Percentiles rank a stretch among this genome's conserved stretches.
phyloP scores from a whole-genome alignment of 2,888 invertebrate species.

The Campoplex nolae region DNA sequence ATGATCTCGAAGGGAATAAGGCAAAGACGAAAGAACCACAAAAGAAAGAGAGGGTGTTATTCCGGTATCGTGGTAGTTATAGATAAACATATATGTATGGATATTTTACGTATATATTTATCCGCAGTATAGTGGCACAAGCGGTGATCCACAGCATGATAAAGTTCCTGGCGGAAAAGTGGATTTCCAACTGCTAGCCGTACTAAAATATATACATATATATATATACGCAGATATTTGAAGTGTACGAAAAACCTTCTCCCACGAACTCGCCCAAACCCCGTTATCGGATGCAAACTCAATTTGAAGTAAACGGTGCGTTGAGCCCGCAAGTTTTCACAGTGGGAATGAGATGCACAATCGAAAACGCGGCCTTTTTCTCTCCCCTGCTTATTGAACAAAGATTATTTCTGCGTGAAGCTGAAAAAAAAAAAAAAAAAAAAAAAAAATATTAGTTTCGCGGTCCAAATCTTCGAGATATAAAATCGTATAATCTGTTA shows the following conservation, averaged over 20 bases:
- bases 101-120: not conserved
- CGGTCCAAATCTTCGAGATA: too few species aligned
- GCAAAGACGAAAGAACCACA: slow-evolving; percentile 23
- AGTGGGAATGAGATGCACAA: slow-evolving; percentile 14
- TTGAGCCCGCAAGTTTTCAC: slow-evolving; percentile 48
- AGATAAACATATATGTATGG: not conserved
- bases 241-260: slow-evolving; percentile 33
- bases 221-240: slow-evolving; percentile 58
- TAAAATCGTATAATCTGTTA: too few species aligned
- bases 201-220: slow-evolving; percentile 24
- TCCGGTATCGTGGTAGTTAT: slow-evolving; percentile 35
- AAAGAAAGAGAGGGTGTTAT: slow-evolving; percentile 44
- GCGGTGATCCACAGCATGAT: slow-evolving; percentile 63
- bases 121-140: slow-evolving; percentile 19
- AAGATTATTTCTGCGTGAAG: too few species aligned
- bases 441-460: too few species aligned
- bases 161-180: slow-evolving; percentile 70
- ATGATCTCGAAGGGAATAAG: slow-evolving; percentile 42
- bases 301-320: slow-evolving; percentile 47
- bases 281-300: slow-evolving; percentile 53
- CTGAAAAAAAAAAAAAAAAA: too few species aligned
- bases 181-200: slow-evolving; percentile 67
- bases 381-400: too few species aligned
- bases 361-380: too few species aligned
- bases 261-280: too few species aligned